phyloP scores from a whole-genome alignment of 2,888 invertebrate species.

The Diloba caeruleocephala region DNA sequence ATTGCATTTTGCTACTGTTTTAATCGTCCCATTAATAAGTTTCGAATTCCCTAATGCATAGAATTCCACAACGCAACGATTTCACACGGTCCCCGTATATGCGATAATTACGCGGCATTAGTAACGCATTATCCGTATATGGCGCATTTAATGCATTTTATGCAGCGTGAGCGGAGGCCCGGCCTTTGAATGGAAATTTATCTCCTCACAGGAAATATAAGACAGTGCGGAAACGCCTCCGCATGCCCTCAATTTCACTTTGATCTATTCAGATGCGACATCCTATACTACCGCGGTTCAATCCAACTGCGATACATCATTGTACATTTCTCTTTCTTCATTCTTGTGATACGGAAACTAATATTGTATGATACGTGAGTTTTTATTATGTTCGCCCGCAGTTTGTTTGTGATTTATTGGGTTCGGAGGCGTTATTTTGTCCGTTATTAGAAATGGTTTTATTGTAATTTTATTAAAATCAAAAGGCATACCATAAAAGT shows the following conservation, averaged over 20 bases:
- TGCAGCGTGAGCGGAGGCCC: conserved; percentile 40
- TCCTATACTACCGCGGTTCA: conserved; percentile 48
- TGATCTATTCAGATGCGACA: conserved; percentile 65
- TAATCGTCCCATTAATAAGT: background rate
- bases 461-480: no score
- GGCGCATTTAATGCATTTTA: conserved; percentile 54
- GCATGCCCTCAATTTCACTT: conserved; percentile 72
- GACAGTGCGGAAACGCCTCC: conserved; percentile 64
- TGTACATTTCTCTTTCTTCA: conserved; percentile 38
- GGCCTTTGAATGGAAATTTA: conserved; percentile 60
- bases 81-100: conserved; percentile 10
- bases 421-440: background rate
- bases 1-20: no score
- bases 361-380: conserved; percentile 12
- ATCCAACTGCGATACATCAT: conserved; percentile 41
- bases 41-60: background rate
- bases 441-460: background rate
- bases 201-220: conserved; percentile 62
- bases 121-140: conserved; percentile 45
- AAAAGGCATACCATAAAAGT: no score
- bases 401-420: background rate
- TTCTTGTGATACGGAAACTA: conserved; percentile 37
- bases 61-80: conserved; percentile 1
- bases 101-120: conserved; percentile 38
- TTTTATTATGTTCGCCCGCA: conserved; percentile 6